Conservation (phyloP, 2,797 vertebrate genomes). For the Pangasius krempfi region DNA sequence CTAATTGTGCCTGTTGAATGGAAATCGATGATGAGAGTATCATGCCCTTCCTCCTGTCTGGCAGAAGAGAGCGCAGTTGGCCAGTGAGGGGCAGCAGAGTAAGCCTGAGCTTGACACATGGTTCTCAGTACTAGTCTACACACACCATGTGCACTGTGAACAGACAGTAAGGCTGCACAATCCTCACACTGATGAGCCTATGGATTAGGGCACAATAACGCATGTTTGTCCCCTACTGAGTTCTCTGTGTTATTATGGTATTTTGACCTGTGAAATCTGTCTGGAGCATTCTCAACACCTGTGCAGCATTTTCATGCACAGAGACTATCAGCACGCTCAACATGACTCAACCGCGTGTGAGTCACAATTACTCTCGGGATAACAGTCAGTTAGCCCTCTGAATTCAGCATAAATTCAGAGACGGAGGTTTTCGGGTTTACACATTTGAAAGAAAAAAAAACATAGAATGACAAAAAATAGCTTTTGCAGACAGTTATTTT, state of each 20-base stretch:
- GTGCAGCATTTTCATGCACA: conserved; percentile 4
- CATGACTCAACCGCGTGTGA: conserved; percentile 1
- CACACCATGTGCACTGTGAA: conserved; percentile 15
- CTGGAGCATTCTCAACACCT: conserved; percentile 35
- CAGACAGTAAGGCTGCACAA: conserved; percentile 31
- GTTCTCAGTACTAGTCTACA: conserved; percentile 15
- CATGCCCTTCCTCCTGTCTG: not conserved
- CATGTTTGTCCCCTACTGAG: conserved; percentile 50
- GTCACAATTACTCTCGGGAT: not conserved
- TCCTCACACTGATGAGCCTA: conserved; percentile 39
- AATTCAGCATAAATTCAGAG: not conserved
- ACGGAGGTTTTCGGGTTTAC: not conserved
- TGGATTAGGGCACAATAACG: conserved; percentile 48
- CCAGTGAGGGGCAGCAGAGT: conserved; percentile 45
- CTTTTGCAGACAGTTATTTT: not conserved
- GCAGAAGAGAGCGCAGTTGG: conserved; percentile 56
- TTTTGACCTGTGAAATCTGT: conserved; percentile 44
- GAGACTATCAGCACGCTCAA: conserved; percentile 1
- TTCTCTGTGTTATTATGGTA: conserved; percentile 41
- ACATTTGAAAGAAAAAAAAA: not conserved
- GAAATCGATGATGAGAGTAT: not conserved
- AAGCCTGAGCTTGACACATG: not conserved
- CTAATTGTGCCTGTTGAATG: not conserved
- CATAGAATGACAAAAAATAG: not conserved
- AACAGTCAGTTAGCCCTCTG: not conserved